These are phyloP conservation scores for Amiota communis DNA, from an alignment of 2,888 invertebrate species.

Conservation along the genomic window DNA sequence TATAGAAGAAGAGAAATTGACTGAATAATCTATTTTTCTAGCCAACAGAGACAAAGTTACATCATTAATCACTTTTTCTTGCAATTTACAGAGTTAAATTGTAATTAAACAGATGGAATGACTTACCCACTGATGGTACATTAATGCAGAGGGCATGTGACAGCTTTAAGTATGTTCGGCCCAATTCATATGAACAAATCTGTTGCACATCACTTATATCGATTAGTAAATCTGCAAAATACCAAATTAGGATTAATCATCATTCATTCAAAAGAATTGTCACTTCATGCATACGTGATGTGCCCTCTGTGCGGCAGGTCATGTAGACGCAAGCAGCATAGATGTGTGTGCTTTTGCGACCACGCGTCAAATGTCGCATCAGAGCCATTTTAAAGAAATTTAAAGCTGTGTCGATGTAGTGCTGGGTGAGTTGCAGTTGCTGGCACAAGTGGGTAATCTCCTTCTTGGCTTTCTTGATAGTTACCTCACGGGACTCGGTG, in stretches of 20 bases:
- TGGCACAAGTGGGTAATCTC: slow-evolving; percentile 90
- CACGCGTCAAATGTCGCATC: slow-evolving; percentile 89
- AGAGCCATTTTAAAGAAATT: slow-evolving; percentile 95
- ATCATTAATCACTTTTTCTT: too few relatives aligned
- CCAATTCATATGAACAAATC: slow-evolving; percentile 96
- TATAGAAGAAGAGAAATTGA: too few relatives aligned
- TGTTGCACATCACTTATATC: slow-evolving; percentile 98
- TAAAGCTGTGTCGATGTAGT: slow-evolving; percentile 93
- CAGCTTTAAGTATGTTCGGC: slow-evolving; percentile 91
- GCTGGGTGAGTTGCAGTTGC: slow-evolving; percentile 90
- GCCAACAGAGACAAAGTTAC: too few relatives aligned
- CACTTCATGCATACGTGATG: slow-evolving; percentile 82
- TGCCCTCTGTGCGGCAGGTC: slow-evolving; percentile 95
- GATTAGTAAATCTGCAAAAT: slow-evolving; percentile 86
- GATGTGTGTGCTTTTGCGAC: slow-evolving; percentile 90
- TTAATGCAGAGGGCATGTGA: slow-evolving; percentile 92
- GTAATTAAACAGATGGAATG: neutral
- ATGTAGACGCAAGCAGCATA: slow-evolving; percentile 98
- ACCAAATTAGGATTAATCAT: neutral
- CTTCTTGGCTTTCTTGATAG: slow-evolving; percentile 88
- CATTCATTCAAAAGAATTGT: slow-evolving; percentile 45
- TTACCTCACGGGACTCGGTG: slow-evolving; percentile 93
- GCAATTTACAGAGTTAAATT: neutral
- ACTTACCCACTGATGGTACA: slow-evolving; percentile 90
- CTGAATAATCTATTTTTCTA: too few relatives aligned